Evolutionary conservation across 30 jellyfish, hydroid and myxozoan genomes (phyloP).

Genomic region (Calvadosia cruxmelitensis): DNA sequence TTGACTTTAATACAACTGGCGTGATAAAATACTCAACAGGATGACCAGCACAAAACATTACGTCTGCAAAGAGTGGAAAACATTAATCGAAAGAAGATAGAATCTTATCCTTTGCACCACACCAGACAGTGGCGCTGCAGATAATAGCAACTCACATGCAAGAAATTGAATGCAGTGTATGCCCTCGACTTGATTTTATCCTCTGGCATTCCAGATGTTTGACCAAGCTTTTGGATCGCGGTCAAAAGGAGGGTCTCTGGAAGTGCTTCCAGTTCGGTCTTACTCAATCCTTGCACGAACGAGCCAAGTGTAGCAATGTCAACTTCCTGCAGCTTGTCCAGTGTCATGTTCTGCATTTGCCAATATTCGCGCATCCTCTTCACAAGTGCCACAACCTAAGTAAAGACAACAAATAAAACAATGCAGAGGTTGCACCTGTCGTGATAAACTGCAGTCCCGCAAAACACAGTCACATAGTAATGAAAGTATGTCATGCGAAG

Average conservation of each 20-base stretch:
- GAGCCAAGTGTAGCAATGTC: constrained; percentile 68
- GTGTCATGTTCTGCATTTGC: constrained; percentile 47
- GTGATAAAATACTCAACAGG: background rate
- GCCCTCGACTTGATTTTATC: constrained; percentile 57
- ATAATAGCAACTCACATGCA: constrained; percentile 26
- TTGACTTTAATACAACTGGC: background rate
- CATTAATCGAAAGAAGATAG: no score
- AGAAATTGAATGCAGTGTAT: constrained; percentile 36
- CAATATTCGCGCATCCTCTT: constrained; percentile 44
- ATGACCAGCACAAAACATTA: no score
- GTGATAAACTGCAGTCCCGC: no score
- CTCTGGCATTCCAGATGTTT: constrained; percentile 69
- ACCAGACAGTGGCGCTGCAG: no score
- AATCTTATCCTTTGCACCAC: no score
- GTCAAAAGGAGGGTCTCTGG: constrained; percentile 28
- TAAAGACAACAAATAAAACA: background rate
- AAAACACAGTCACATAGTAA: no score
- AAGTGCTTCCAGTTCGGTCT: constrained; percentile 40
- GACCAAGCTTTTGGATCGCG: constrained; percentile 50
- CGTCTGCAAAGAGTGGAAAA: no score
- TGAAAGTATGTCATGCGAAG: no score
- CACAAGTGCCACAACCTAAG: constrained; percentile 39
- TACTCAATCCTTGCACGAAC: constrained; percentile 65
- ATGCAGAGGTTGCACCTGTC: no score
- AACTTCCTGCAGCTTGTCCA: constrained; percentile 30